Evolutionary conservation across 2,113 vertebrate genomes (phyloP).

Genomic region (Brachypodius melanocephalos): DNA sequence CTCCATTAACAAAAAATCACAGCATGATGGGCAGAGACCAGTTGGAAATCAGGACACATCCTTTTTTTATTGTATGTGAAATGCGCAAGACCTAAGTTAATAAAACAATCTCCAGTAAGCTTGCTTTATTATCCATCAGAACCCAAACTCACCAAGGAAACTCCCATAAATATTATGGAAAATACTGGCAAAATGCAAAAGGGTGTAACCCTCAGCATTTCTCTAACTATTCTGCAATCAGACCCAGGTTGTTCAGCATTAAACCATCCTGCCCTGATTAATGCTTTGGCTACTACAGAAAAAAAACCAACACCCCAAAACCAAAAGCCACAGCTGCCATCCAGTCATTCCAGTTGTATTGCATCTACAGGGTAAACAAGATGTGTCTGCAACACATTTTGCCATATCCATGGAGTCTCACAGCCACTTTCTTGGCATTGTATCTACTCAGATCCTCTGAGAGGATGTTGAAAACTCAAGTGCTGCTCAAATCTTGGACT

Average conservation of each 20-base stretch:
- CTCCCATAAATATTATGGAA: neutral
- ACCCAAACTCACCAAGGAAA: conserved; percentile 23
- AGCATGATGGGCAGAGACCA: neutral
- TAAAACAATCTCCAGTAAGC: neutral
- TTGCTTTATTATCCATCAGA: conserved; percentile 2
- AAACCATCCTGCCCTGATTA: neutral
- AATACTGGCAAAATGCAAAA: neutral
- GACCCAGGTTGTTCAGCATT: neutral
- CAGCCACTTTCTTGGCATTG: neutral
- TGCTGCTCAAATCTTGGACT: neutral
- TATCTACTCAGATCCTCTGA: neutral
- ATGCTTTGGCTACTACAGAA: neutral
- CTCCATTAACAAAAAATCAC: neutral
- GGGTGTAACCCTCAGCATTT: neutral
- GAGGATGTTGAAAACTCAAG: neutral
- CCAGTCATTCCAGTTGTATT: neutral
- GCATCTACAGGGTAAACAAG: neutral
- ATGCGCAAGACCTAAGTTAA: neutral
- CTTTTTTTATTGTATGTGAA: neutral
- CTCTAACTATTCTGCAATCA: neutral
- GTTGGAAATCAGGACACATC: conserved; percentile 10
- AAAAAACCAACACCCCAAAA: neutral
- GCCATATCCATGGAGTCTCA: neutral
- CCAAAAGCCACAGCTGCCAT: neutral
- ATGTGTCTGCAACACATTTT: neutral